A percentile compares a stretch with the other conserved stretches of the same genome.
phyloP scores from a whole-genome alignment of 2,113 vertebrate genomes.

The Podiceps cristatus region DNA sequence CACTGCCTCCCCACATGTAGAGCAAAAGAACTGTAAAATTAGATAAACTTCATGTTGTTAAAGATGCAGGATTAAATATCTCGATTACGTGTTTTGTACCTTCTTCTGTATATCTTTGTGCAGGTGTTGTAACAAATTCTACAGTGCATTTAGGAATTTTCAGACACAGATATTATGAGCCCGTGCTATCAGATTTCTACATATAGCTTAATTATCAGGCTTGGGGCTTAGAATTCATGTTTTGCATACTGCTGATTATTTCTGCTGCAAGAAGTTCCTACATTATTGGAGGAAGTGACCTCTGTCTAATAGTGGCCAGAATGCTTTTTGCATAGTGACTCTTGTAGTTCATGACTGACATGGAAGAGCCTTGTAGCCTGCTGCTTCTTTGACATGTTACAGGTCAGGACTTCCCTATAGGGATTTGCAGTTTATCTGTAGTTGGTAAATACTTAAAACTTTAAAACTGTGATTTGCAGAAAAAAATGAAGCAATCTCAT shows the following conservation, averaged over 20 bases:
- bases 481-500: neutral
- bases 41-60: neutral
- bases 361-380: neutral
- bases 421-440: neutral
- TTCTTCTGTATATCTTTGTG: neutral
- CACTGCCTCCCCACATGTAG: too few species aligned
- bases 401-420: neutral
- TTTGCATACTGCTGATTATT: neutral
- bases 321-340: neutral
- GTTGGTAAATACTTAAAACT: neutral
- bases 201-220: neutral
- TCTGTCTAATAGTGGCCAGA: accelerated
- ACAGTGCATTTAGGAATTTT: neutral
- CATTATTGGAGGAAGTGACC: neutral
- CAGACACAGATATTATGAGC: neutral
- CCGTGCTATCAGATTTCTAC: neutral
- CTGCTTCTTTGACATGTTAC: neutral
- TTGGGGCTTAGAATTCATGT: neutral
- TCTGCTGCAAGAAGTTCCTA: neutral
- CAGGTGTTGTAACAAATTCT: neutral
- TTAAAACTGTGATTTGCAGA: neutral
- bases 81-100: neutral
- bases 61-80: neutral
- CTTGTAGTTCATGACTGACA: neutral
- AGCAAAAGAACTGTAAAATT: neutral